phyloP scores from a whole-genome alignment of 2,113 vertebrate genomes.

The Syngnathus typhle region DNA sequence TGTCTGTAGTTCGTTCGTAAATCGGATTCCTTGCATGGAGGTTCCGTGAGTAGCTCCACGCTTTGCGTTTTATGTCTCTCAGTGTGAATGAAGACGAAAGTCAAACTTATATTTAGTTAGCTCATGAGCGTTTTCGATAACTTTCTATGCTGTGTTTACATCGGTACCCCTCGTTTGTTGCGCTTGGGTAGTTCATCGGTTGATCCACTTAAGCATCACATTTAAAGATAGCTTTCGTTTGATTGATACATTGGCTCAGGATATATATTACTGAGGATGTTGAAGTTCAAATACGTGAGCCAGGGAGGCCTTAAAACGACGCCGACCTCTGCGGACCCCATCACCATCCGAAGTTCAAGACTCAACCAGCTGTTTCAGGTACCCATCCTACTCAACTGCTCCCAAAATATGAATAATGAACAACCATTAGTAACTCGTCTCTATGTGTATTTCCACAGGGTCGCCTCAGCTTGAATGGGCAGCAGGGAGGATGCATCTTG shows the following conservation, averaged over 20 bases:
- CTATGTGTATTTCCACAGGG: slow-evolving; percentile 68
- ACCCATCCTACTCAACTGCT: slow-evolving; percentile 13
- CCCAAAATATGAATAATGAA: not conserved
- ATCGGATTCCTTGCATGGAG: slow-evolving; percentile 16
- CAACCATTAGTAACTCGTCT: not conserved
- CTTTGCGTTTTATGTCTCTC: not conserved
- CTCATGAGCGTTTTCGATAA: slow-evolving; percentile 12
- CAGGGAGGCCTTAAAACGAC: slow-evolving; percentile 57
- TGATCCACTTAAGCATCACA: not conserved
- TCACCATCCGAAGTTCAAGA: slow-evolving; percentile 79
- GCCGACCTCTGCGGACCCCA: slow-evolving; percentile 65
- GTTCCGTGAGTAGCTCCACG: slow-evolving; percentile 33
- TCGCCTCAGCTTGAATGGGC: slow-evolving; percentile 71
- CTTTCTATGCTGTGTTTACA: slow-evolving; percentile 22
- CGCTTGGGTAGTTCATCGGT: not conserved
- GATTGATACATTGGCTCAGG: not conserved
- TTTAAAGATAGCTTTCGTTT: not conserved
- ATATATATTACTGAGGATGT: slow-evolving; percentile 64
- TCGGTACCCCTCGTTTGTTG: not conserved
- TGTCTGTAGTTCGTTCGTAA: not conserved
- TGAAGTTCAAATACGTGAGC: slow-evolving; percentile 89
- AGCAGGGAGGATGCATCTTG: slow-evolving; percentile 70
- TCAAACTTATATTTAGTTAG: slow-evolving; percentile 1
- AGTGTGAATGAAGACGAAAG: not conserved
- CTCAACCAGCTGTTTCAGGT: slow-evolving; percentile 92